These are phyloP conservation scores for Drosophila eohydei DNA, from an alignment of 2,888 invertebrate genomes.

Conservation along the genomic window DNA sequence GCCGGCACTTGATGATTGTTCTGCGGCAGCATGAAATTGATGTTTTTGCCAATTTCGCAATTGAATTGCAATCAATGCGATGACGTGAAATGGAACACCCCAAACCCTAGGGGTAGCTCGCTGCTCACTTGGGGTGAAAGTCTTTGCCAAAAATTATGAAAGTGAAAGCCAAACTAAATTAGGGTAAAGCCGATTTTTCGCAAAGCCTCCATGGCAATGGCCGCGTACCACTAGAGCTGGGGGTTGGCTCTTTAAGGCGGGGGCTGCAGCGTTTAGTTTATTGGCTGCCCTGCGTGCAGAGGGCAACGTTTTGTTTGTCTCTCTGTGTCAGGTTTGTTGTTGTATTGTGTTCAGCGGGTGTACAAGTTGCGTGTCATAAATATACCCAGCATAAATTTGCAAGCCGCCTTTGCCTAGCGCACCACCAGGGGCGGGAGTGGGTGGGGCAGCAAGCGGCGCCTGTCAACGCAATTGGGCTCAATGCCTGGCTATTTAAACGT, in stretches of 20 bases:
- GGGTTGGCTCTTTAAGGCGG: constrained; percentile 14
- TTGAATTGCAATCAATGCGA: constrained; percentile 83
- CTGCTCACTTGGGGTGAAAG: constrained; percentile 76
- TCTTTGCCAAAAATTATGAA: constrained; percentile 72
- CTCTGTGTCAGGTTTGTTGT: constrained; percentile 48
- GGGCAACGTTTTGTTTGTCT: constrained; percentile 76
- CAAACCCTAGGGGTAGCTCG: constrained; percentile 51
- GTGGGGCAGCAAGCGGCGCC: constrained; percentile 65
- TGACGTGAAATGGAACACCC: constrained; percentile 76
- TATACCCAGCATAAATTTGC: constrained; percentile 82
- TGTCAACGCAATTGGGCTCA: constrained; percentile 69
- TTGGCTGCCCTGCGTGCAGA: constrained; percentile 24
- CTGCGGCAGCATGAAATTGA: constrained; percentile 84
- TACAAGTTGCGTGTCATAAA: constrained; percentile 82
- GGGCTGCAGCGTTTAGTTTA: constrained; percentile 32
- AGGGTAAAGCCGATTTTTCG: constrained; percentile 81
- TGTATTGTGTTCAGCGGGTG: constrained; percentile 70
- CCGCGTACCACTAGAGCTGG: constrained; percentile 12
- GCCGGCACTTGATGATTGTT: constrained; percentile 84
- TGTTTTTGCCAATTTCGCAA: constrained; percentile 84
- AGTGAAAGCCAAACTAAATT: constrained; percentile 81
- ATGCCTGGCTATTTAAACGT: constrained; percentile 16
- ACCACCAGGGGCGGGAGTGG: background rate
- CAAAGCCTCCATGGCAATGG: constrained; percentile 58
- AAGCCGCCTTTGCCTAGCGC: constrained; percentile 24